Base-by-base conservation (phyloP, 1,140 invertebrate genomes). In the Stegodyphus mimosarum region DNA sequence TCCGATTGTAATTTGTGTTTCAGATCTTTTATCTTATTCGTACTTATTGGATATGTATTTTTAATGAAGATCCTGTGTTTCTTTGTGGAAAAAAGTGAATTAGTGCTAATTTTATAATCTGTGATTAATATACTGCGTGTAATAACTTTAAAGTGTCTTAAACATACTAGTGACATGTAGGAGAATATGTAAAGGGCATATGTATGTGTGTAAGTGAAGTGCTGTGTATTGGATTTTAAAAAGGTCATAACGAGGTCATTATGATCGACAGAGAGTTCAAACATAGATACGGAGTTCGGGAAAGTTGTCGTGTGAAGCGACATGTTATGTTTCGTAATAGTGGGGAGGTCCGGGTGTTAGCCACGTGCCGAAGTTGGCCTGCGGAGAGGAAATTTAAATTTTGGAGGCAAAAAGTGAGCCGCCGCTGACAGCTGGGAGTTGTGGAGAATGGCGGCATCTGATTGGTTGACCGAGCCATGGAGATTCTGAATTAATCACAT, bases 321-420 rank as follows among this genome's bases (percentile, higher is more conserved):
- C 15, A 60, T 10, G 55, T 60, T 9, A 60, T 60, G 55, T 60
- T 60, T 60, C 15, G 33, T 60, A 15, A 60, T 15, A 33, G 33
- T 33, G 33, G 7, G 13, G 66, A 18, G 66, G 69, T 48, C 11
- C 55, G 51, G 50, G 72, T 13, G 70, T 33, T 60, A 7, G 48
- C 73, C 83, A 86, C 83, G 83, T 86, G 83, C 69, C 55, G 55
- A 78, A 60, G 83, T 69, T 75, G 83, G 83, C 63, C 69, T 76
- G 63, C 64, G 52, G 55, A 66, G 69, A 86, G 87, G 84, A 87
- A 88, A 87, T 88, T 90, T 90, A 90, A 89, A 90, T 90, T 90
- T 90, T 90, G 89, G 90, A 88, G 89, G 89, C 89, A 90, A 89
- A 89, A 88, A 89, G 87, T 81, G 83, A 87, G 73, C 73, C 76